Percentiles rank a stretch among this genome's conserved stretches.
Conservation (phyloP, 2,888 invertebrate species). For the Tetragnatha montana region DNA sequence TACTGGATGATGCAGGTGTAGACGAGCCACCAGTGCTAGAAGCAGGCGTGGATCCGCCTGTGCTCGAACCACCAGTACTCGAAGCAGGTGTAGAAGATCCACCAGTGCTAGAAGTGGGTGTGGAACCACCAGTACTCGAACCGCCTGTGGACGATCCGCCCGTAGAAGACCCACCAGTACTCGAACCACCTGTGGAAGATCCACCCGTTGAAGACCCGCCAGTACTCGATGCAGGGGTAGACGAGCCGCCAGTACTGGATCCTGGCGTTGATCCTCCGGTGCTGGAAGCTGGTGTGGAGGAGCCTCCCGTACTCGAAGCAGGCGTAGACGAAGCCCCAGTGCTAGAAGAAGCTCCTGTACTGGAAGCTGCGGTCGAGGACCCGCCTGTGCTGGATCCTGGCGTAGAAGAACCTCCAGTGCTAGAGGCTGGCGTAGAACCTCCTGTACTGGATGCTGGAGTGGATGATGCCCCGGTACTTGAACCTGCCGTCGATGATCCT, state of each 20-base stretch:
- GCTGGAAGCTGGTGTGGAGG: background rate
- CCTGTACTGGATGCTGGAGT: background rate
- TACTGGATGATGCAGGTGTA: background rate
- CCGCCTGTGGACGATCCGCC: background rate
- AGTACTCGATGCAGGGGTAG: background rate
- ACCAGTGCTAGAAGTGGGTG: background rate
- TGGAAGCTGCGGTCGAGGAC: background rate
- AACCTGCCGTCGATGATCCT: background rate
- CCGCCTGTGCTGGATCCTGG: background rate
- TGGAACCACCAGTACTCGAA: background rate
- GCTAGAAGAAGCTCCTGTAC: background rate
- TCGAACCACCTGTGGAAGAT: background rate
- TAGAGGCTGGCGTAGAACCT: background rate
- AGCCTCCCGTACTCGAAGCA: background rate
- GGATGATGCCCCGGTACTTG: background rate
- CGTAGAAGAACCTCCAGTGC: conserved; percentile 1
- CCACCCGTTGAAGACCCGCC: background rate
- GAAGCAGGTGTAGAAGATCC: background rate
- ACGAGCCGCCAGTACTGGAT: background rate
- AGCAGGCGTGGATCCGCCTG: background rate
- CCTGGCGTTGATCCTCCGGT: background rate
- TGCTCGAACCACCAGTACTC: background rate
- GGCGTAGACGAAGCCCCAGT: background rate
- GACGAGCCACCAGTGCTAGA: background rate
- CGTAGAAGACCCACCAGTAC: background rate